phyloP scores from a whole-genome alignment of 1,140 invertebrate species.

The Hirudo medicinalis region DNA sequence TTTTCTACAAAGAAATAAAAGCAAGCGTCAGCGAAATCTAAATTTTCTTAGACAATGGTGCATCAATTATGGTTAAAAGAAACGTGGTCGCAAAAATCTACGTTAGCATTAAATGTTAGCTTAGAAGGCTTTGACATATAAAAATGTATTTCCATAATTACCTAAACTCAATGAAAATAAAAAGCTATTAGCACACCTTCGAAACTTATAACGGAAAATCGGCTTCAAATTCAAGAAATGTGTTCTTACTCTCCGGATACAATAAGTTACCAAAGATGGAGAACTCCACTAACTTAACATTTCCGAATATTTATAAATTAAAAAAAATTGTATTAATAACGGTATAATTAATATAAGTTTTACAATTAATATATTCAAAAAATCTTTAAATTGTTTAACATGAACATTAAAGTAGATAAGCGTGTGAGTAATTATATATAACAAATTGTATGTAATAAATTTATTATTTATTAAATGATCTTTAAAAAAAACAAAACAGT shows the following conservation, averaged over 20 bases:
- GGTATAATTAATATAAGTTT: too few species aligned
- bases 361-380: too few species aligned
- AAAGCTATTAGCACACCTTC: not conserved
- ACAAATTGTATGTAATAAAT: too few species aligned
- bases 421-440: too few species aligned
- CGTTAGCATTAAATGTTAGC: not conserved
- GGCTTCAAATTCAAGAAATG: conserved; percentile 2
- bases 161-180: not conserved
- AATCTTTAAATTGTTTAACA: too few species aligned
- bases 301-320: not conserved
- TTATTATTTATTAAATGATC: too few species aligned
- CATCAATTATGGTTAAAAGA: not conserved
- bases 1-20: too few species aligned
- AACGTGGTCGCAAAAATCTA: not conserved
- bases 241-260: conserved; percentile 5
- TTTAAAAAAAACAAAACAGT: too few species aligned
- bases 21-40: too few species aligned
- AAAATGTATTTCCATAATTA: not conserved
- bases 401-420: too few species aligned
- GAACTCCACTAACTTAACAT: too few species aligned
- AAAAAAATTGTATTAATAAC: not conserved
- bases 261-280: conserved; percentile 3
- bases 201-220: conserved; percentile 5
- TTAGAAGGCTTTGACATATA: not conserved
- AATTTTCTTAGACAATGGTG: too few species aligned